Base-by-base conservation (phyloP, 2,113 vertebrate species). In the Gambusia affinis region DNA sequence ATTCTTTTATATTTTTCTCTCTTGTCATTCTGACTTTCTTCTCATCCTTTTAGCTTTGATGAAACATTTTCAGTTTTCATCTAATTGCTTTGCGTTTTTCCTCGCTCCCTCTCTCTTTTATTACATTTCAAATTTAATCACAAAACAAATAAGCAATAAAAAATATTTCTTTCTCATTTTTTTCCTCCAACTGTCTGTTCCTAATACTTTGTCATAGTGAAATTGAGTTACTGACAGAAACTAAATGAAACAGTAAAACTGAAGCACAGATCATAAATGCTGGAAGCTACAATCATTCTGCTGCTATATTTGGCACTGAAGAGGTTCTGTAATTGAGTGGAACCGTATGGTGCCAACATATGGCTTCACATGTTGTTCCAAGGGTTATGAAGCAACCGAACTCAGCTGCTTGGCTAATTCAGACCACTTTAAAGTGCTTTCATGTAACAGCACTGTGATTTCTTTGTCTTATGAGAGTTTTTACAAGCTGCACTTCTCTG, bases 261-360 rank as follows among this genome's bases (percentile, higher is more conserved):
- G 8, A n/a, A 30, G 19, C 37, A 47, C 4, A 17, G 33, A 29
- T 31, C 19, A 12, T 39, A 37, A 57, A 29, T 37, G 30, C 30
- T 66, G 73, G 1, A 37, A 29, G 31, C 37, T 65, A 3, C 60
- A 47, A 11, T 35, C 51, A 33, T 57, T 28, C 63, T 60, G 72
- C 42, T 66, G 44, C n/a, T 64, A 68, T 64, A 42, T 65, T 73
- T 81, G 71, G 82, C 77, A 66, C 42, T 42, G 44, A 29, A 11
- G 57, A 65, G 62, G 39, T 62, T 75, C 79, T 72, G 69, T 60
- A 67, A 67, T 78, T 76, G 67, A 69, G 83, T 74, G 64, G 67
- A 85, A 3, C 73, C 89, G 80, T 88, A 86, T 75, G 17, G 83
- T 70, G 84, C 24, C 57, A 61, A 35, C 83, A 83, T 84, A 78